A percentile compares a stretch with the other conserved stretches of the same genome.
Conservation (phyloP, 1,140 invertebrate species). For the Zaprionus vittiger region DNA sequence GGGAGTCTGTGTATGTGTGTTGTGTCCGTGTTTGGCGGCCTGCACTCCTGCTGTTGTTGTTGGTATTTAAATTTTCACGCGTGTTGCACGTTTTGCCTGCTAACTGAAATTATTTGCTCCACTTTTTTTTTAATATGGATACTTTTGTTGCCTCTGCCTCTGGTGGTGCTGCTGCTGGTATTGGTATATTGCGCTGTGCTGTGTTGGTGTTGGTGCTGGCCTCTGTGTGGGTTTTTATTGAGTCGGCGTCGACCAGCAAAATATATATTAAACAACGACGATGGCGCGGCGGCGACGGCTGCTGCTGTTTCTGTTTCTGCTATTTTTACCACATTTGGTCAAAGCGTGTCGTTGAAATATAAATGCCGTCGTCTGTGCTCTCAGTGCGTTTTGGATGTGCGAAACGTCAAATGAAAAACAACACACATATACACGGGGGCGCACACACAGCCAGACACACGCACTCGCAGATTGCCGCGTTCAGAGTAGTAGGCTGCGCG, state of each 20-base stretch:
- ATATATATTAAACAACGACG: slow-evolving; percentile 18
- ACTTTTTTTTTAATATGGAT: slow-evolving; percentile 25
- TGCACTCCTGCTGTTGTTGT: slow-evolving; percentile 28
- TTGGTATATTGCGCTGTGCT: background rate
- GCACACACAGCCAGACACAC: slow-evolving; percentile 24
- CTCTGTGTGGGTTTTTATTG: slow-evolving; percentile 44
- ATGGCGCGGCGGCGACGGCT: slow-evolving; percentile 28
- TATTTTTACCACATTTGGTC: slow-evolving; percentile 78
- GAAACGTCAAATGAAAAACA: slow-evolving; percentile 17
- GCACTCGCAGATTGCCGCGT: slow-evolving; percentile 28
- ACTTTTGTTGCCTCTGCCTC: slow-evolving; percentile 5
- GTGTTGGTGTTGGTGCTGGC: background rate
- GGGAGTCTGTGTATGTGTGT: slow-evolving; percentile 6
- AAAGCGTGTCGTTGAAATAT: slow-evolving; percentile 34
- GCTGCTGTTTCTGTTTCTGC: slow-evolving; percentile 47
- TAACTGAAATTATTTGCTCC: slow-evolving; percentile 32
- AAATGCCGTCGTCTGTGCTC: slow-evolving; percentile 24
- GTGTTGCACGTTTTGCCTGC: slow-evolving; percentile 39
- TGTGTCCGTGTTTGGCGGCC: slow-evolving; percentile 43
- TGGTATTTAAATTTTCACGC: slow-evolving; percentile 14
- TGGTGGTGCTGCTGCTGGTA: slow-evolving; percentile 7
- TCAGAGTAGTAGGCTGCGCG: background rate
- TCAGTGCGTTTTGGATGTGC: slow-evolving; percentile 17
- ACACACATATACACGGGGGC: slow-evolving; percentile 15
- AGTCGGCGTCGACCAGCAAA: slow-evolving; percentile 38